Conservation (phyloP, 2,797 vertebrate genomes). For the Tiaroga cobitis region DNA sequence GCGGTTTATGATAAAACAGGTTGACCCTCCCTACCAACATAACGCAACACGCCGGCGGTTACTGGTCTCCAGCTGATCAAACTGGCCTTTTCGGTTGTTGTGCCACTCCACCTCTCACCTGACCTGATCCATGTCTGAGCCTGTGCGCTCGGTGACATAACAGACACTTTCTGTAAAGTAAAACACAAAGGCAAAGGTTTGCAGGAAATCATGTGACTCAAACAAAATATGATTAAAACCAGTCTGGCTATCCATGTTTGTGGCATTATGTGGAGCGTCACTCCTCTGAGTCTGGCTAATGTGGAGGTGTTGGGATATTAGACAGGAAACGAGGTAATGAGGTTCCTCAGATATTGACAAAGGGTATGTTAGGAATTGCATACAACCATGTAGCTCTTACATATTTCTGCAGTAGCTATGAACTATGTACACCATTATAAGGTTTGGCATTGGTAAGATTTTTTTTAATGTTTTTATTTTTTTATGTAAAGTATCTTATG, state of each 20-base stretch:
- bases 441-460: background rate
- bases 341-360: background rate
- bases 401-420: background rate
- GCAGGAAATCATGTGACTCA: constrained; percentile 29
- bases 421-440: background rate
- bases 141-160: background rate
- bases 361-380: background rate
- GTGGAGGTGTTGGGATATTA: background rate
- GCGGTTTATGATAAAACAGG: background rate
- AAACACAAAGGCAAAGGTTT: constrained; percentile 1
- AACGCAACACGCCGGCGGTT: background rate
- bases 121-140: constrained; percentile 33
- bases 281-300: background rate
- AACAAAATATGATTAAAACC: constrained; percentile 14
- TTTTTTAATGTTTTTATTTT: background rate
- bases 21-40: background rate
- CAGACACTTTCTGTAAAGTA: background rate
- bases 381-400: background rate
- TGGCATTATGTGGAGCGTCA: background rate
- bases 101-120: constrained; percentile 15
- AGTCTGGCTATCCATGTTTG: background rate
- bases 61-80: background rate
- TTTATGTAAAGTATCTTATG: background rate
- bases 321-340: constrained; percentile 11
- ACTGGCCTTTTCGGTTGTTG: background rate